These are phyloP conservation scores for Aphodius sticticus DNA, from an alignment of 2,888 invertebrate genomes.

Conservation along the genomic window DNA sequence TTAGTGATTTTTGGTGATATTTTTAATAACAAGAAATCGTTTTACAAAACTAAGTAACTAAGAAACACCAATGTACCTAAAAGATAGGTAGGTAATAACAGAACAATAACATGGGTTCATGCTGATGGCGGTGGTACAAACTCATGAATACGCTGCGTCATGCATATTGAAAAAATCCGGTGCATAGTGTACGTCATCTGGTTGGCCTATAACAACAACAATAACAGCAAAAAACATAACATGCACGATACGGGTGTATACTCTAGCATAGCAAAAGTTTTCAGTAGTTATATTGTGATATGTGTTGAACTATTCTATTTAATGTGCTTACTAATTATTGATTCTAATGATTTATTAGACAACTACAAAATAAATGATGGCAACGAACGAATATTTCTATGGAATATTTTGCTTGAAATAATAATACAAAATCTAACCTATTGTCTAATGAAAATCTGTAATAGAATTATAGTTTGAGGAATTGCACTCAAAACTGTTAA, in stretches of 20 bases:
- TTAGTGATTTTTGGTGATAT: not conserved
- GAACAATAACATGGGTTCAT: conserved; percentile 39
- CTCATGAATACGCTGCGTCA: conserved; percentile 58
- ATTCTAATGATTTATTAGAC: too few species aligned
- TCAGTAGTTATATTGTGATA: conserved; percentile 17
- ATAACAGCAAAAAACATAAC: conserved; percentile 44
- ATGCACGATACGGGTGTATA: conserved; percentile 41
- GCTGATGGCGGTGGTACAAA: conserved; percentile 46
- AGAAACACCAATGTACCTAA: not conserved
- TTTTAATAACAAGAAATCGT: not conserved
- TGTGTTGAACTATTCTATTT: conserved; percentile 6
- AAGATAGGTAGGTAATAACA: not conserved
- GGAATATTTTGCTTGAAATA: too few species aligned
- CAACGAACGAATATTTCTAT: too few species aligned
- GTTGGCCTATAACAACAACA: conserved; percentile 75
- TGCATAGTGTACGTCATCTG: conserved; percentile 79
- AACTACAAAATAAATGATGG: too few species aligned
- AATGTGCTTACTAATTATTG: conserved; percentile 8
- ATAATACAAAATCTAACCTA: too few species aligned
- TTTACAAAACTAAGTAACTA: not conserved
- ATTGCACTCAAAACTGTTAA: too few species aligned
- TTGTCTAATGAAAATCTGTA: too few species aligned
- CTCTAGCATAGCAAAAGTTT: not conserved
- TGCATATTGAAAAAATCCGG: conserved; percentile 80
- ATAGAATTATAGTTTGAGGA: too few species aligned